These are phyloP conservation scores for Cosmopolites sordidus DNA, from an alignment of 2,888 invertebrate genomes.

Conservation along the genomic window DNA sequence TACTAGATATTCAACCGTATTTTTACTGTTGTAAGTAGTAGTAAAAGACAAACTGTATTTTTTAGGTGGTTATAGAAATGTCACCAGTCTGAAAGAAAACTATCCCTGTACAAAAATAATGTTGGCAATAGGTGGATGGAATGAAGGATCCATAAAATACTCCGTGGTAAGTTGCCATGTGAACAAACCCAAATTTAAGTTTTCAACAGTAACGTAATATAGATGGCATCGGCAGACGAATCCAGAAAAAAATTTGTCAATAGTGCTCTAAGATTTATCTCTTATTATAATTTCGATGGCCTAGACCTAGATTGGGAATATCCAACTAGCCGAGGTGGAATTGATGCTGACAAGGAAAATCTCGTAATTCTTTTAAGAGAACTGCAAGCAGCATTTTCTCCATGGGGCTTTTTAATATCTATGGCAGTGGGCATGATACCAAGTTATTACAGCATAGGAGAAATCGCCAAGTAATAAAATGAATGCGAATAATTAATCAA, in stretches of 20 bases:
- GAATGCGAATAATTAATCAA: too few species aligned
- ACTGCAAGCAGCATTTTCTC: conserved; percentile 44
- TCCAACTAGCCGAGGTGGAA: conserved; percentile 56
- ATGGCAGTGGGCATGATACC: conserved; percentile 50
- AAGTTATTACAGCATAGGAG: conserved; percentile 18
- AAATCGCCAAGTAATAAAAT: conserved; percentile 42
- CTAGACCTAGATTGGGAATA: conserved; percentile 72
- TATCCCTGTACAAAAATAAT: conserved; percentile 55
- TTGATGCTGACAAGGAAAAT: conserved; percentile 34
- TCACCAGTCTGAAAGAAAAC: conserved; percentile 52
- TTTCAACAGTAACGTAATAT: conserved; percentile 21
- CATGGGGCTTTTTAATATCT: conserved; percentile 46
- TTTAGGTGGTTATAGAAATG: conserved; percentile 53
- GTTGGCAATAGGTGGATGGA: conserved; percentile 65
- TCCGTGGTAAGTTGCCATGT: conserved; percentile 41
- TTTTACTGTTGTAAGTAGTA: too few species aligned
- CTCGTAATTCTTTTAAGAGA: conserved; percentile 42
- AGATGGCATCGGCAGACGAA: conserved; percentile 46
- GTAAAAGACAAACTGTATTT: too few species aligned
- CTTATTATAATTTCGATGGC: conserved; percentile 60
- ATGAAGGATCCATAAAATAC: conserved; percentile 52
- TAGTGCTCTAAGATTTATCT: conserved; percentile 41
- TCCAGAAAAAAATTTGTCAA: conserved; percentile 47
- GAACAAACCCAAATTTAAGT: background rate
- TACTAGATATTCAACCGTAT: too few species aligned